Evolutionary conservation across 37 sponge, comb jelly and placozoan species (phyloP), one percentile per base, ranked within the genome.

Genomic region (Mnemiopsis leidyi): DNA sequence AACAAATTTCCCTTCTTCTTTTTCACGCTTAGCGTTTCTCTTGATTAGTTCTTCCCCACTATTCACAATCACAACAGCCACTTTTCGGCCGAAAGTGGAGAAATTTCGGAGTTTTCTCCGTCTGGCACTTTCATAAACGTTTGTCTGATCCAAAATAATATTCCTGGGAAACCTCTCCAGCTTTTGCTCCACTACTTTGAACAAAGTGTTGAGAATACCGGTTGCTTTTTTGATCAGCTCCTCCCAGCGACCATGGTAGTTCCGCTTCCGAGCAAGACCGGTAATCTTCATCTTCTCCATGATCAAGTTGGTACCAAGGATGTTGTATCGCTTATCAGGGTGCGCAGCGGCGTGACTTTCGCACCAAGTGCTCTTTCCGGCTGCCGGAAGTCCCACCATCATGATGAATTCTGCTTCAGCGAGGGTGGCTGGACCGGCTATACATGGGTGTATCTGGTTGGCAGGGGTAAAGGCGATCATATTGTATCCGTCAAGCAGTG

Each of bases 311-410:
- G 95, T 95, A 2, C 97, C 95, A 30, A 98, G 69, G 37, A 97
- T 94, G 76, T 93, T 96, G 96, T 94, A 98, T 32, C 92, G 18
- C 94, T 97, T 96, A 24, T 95, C 95, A 3, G 93, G 77, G 75
- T 95, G 85, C 31, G 95, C 92, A 1, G 23, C 23, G 31, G 73
- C 48, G 71, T 96, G 94, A 76, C 95, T 97, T 93, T 94, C 83
- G 0, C 95, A 97, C 99, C 99, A 98, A 0, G 95, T 97, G 83
- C 97, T 96, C 97, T 98, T 98, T n/a, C 99, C 99, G 35, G 94
- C 83, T 28, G 94, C 96, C 35, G 99, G 99, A 38, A 98, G 93
- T 0, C 99, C 99, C 31, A 98, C 93, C 95, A 97, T 93, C 93
- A 97, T 82, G 0, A 97, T 21, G 38, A 97, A 95, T 93, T 96